Conservation (phyloP, 2,888 invertebrate species). For the Ligdia adustata region DNA sequence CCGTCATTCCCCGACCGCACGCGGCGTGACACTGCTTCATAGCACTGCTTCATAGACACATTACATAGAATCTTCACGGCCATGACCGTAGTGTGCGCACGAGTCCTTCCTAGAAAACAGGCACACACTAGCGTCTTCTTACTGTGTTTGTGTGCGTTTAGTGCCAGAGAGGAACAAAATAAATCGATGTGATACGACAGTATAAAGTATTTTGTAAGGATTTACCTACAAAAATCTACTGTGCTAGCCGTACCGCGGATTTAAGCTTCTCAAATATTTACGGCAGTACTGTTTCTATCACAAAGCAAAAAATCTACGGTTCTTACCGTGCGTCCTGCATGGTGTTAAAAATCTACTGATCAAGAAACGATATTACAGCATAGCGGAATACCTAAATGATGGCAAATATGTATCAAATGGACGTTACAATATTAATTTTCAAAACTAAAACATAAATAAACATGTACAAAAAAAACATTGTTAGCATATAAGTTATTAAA, state of each 20-base stretch:
- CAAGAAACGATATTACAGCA: too few species aligned
- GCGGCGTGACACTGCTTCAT: neutral
- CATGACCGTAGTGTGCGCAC: neutral
- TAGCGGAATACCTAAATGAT: too few species aligned
- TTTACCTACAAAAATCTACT: slow-evolving; percentile 1
- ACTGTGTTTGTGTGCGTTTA: neutral
- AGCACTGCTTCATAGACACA: too few species aligned
- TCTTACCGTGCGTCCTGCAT: neutral
- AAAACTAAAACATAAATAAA: too few species aligned
- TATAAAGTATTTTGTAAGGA: neutral
- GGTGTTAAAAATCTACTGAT: too few species aligned
- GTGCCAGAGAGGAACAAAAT: neutral
- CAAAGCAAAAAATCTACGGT: neutral
- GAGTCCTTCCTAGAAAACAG: neutral
- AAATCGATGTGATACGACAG: slow-evolving; percentile 1
- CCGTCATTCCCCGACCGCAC: neutral
- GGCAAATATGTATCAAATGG: too few species aligned
- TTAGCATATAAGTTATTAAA: too few species aligned
- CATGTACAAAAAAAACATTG: too few species aligned
- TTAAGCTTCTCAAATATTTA: neutral
- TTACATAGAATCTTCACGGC: neutral
- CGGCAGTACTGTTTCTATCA: neutral
- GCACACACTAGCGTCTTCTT: neutral
- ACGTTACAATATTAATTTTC: too few species aligned
- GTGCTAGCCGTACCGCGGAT: neutral